Evolutionary conservation across 1,140 invertebrate species (phyloP).

Genomic region (Achatina immaculata): DNA sequence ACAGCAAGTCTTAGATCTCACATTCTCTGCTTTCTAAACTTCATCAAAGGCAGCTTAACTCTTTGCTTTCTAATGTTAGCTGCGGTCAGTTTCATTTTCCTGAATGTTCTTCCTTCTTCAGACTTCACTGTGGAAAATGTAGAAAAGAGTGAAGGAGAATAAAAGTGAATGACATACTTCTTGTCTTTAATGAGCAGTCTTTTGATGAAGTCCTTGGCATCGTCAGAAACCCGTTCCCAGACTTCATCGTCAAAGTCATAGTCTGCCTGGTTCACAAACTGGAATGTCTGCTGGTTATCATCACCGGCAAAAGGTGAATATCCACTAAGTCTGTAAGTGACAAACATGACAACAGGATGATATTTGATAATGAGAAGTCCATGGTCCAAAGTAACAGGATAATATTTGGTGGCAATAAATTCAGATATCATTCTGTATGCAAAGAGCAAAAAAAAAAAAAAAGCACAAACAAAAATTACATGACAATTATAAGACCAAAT

Average conservation of each 20-base stretch:
- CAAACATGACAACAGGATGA: not conserved
- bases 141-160: too few relatives aligned
- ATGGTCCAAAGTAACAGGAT: not conserved
- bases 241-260: constrained; percentile 98
- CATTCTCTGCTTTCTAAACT: too few relatives aligned
- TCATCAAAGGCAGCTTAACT: too few relatives aligned
- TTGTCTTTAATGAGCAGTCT: constrained; percentile 88
- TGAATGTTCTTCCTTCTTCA: too few relatives aligned
- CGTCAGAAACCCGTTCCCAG: constrained; percentile 88
- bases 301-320: constrained; percentile 98
- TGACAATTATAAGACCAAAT: too few relatives aligned
- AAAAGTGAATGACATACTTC: constrained; percentile 31
- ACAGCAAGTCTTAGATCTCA: too few relatives aligned
- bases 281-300: constrained; percentile 96
- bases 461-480: too few relatives aligned
- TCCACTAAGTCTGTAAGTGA: constrained; percentile 84
- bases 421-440: not conserved
- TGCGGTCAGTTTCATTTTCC: too few relatives aligned
- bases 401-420: not conserved
- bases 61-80: too few relatives aligned
- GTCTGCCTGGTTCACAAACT: constrained; percentile 97
- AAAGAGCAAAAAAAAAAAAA: too few relatives aligned
- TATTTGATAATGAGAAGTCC: not conserved
- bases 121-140: too few relatives aligned
- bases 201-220: constrained; percentile 97